A percentile compares a stretch with the other conserved stretches of the same genome.
Conservation (phyloP, 2,888 invertebrate species). For the Eledone cirrhosa region DNA sequence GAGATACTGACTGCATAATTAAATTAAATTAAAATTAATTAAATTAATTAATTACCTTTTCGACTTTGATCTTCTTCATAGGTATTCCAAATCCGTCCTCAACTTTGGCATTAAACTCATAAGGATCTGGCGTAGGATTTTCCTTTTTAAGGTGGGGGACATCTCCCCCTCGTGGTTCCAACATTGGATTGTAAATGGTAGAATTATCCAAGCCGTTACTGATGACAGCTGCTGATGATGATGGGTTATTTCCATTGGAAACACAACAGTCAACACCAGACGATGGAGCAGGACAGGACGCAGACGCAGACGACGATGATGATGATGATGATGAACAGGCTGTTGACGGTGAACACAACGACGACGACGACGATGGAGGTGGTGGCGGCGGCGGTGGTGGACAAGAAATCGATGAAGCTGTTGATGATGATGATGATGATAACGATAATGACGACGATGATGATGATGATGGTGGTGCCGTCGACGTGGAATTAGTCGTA, state of each 20-base stretch:
- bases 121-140: slow-evolving; percentile 53
- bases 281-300: not conserved
- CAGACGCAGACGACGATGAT: not conserved
- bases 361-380: not conserved
- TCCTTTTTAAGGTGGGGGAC: slow-evolving; percentile 44
- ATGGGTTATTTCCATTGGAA: slow-evolving; percentile 27
- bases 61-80: slow-evolving; percentile 59
- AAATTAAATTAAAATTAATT: no score
- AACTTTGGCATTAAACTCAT: slow-evolving; percentile 62
- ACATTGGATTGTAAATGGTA: slow-evolving; percentile 2
- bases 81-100: slow-evolving; percentile 57
- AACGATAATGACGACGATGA: slow-evolving; percentile 15
- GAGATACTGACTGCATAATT: no score
- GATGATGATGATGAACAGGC: slow-evolving; percentile 2
- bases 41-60: slow-evolving; percentile 49
- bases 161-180: slow-evolving; percentile 25
- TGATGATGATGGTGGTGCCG: slow-evolving; percentile 32
- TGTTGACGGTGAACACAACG: not conserved
- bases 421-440: slow-evolving; percentile 25
- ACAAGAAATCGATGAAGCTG: slow-evolving; percentile 27
- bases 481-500: slow-evolving; percentile 31
- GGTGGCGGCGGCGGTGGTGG: not conserved
- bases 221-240: slow-evolving; percentile 34
- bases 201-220: slow-evolving; percentile 35
- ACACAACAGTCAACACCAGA: slow-evolving; percentile 20